phyloP scores from a whole-genome alignment of 1,140 invertebrate genomes.

The Bombus huntii region DNA sequence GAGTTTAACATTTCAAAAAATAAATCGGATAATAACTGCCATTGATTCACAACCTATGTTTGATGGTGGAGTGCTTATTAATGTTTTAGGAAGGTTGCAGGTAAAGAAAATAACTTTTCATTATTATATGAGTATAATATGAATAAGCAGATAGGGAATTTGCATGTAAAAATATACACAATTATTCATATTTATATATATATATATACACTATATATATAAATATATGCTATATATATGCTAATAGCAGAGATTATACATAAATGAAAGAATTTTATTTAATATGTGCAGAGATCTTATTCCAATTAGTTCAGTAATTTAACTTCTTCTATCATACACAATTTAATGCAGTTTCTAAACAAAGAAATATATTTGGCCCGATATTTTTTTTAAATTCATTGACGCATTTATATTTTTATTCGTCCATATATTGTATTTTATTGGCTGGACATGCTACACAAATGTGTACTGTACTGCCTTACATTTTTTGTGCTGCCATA shows the following conservation, averaged over 20 bases:
- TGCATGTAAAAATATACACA: slow-evolving; percentile 13
- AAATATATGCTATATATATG: not conserved
- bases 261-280: not conserved
- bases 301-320: slow-evolving; percentile 68
- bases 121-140: slow-evolving; percentile 29
- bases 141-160: not conserved
- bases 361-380: slow-evolving; percentile 16
- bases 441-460: slow-evolving; percentile 53
- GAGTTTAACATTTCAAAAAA: slow-evolving; percentile 95
- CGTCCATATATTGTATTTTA: slow-evolving; percentile 43
- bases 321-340: slow-evolving; percentile 19
- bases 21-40: slow-evolving; percentile 94
- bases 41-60: slow-evolving; percentile 97
- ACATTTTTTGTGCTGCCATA: slow-evolving; percentile 71
- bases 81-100: slow-evolving; percentile 96
- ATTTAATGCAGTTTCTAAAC: not conserved
- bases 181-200: not conserved
- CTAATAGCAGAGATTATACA: not conserved
- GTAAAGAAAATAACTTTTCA: slow-evolving; percentile 83
- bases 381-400: slow-evolving; percentile 21
- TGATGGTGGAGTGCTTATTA: slow-evolving; percentile 96
- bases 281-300: slow-evolving; percentile 31
- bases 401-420: slow-evolving; percentile 1
- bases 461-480: slow-evolving; percentile 61
- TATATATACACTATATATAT: too few species aligned